Percentiles rank a stretch among this genome's conserved stretches.
Evolutionary conservation across 2,888 invertebrate species (phyloP).

Genomic region (Chalcosyrphus nemorum): DNA sequence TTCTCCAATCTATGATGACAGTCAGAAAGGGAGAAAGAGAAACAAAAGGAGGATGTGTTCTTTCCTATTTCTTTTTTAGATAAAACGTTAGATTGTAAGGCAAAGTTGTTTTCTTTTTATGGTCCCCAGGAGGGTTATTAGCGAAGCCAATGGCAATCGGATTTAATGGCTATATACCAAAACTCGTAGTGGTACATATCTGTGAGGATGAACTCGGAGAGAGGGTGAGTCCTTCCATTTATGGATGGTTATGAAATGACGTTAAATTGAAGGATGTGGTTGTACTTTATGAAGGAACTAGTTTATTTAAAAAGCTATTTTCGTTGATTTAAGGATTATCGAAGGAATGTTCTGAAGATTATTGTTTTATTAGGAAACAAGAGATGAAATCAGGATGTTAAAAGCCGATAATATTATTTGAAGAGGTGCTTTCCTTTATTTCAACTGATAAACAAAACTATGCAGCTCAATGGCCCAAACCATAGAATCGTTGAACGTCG

Average conservation of each 20-base stretch:
- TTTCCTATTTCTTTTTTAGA: background rate
- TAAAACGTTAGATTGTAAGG: background rate
- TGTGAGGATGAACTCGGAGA: background rate
- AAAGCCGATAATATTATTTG: too few relatives aligned
- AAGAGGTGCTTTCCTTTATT: too few relatives aligned
- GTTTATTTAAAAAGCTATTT: background rate
- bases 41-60: background rate
- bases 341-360: background rate
- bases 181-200: background rate
- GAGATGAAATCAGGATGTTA: too few relatives aligned
- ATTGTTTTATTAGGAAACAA: background rate
- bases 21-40: background rate
- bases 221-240: background rate
- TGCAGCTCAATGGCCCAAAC: too few relatives aligned
- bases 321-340: background rate
- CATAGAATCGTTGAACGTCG: too few relatives aligned
- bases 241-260: background rate
- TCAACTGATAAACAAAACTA: too few relatives aligned
- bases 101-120: slow-evolving; percentile 9
- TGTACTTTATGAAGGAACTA: background rate
- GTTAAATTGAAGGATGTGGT: background rate
- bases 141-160: slow-evolving; percentile 42
- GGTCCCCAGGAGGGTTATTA: slow-evolving; percentile 30
- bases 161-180: slow-evolving; percentile 18
- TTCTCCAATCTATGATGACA: slow-evolving; percentile 11